Evolutionary conservation across 1,140 invertebrate genomes (phyloP), one percentile per base, ranked within the genome.

Genomic region (Brachionus manjavacas): DNA sequence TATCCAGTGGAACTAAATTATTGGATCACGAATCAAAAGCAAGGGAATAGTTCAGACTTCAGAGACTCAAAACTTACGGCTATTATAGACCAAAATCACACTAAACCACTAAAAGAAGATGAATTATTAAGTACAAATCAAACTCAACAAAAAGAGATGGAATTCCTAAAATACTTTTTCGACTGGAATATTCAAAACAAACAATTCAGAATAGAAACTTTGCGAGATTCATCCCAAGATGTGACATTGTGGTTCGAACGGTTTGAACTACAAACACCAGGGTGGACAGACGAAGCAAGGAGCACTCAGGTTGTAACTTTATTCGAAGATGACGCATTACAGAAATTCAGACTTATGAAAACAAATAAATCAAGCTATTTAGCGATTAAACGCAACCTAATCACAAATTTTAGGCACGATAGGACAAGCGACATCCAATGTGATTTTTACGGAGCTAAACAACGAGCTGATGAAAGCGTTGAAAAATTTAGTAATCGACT

Each of bases 401-500:
- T 39, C 4, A 72, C 16, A 39, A 72, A 41, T 16, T 72, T 72
- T 72, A 68, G 31, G n/a, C 23, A 68, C 23, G 64, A 68, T 35
- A 28, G 31, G 23, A 31, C 25, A 68, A 31, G 28, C 35, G 35
- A 72, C 2, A 72, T 41, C 35, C 28, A 72, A 39, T 41, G 28
- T 72, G 28, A 39, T 39, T 72, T 72, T 72, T 72, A 72, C 16
- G 68, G n/a, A 20, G 68, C 68, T 39, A 35, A 72, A 72, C 68
- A 72, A 72, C 28, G 68, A 41, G 28, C 68, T 39, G 68, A 72
- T 16, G 68, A 72, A 41, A 72, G n/a, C 35, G 35, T 72, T 20
- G 68, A 72, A 72, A 72, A 72, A 72, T 72, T 72, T 41, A 41
- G 68, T 72, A 35, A 72, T 20, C 28, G 68, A 39, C 35, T 72